Evolutionary conservation across 2,797 vertebrate species (phyloP), one percentile per base, ranked within the genome.

Genomic region (Acanthiza pusilla): DNA sequence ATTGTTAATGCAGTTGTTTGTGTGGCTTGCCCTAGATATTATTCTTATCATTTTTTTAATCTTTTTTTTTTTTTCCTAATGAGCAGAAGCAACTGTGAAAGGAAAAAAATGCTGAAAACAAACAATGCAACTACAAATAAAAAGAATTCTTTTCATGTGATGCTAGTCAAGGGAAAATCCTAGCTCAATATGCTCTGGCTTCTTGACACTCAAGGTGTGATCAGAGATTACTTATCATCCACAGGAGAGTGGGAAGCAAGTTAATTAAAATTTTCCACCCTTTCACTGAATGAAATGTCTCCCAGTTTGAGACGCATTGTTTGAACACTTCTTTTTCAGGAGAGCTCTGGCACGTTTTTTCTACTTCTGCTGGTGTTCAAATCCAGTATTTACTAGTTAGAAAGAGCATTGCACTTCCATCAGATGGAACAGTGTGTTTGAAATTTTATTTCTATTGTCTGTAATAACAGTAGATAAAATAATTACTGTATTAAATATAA

Each of bases 211-310:
- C 82, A 94, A 97, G 97, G 98, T 98, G 97, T 97, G 98, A 98
- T 97, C 57, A 91, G 97, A 98, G 97, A 97, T 98, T 97, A 94
- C 61, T 88, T 94, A 94, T 47, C 96, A 96, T 96, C 96, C 91
- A 86, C 85, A 79, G 95, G 95, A 97, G 96, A 97, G 96, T 92
- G 95, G 97, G 96, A 97, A 97, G 94, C 95, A 96, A 97, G 97
- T 98, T 98, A 97, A 97, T 97, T 97, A 97, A 97, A 97, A 96
- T 91, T 96, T 97, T 97, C 96, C 92, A 96, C 85, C 92, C 78
- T 86, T 96, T 95, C 95, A 89, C 48, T 83, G 96, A 96, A 94
- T 82, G 96, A 97, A 93, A 91, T 60, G 90, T 96, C 97, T 97
- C 94, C 89, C 68, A 51, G 36, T 97, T 94, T 96, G 93, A 97